Base-by-base conservation (phyloP, 2,888 invertebrate species). In the Syritta pipiens region DNA sequence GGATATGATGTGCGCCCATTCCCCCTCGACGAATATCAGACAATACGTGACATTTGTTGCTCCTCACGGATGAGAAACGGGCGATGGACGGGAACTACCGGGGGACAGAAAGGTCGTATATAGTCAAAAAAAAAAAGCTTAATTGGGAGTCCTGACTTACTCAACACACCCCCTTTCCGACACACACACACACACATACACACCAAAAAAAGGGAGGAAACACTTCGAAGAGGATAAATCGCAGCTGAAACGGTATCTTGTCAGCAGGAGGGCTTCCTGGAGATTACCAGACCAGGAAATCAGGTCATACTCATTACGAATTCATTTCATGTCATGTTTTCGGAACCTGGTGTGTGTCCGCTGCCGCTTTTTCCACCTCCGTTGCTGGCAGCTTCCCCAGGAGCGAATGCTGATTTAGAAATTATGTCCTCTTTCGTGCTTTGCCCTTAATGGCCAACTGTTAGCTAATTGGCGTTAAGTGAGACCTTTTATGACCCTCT, bases 401-500 rank as follows among this genome's bases (percentile, higher is more conserved):
- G 30, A 30, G 35, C 40, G 53, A 77, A 77, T 77, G 53, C 72
- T 67, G 77, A 65, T 72, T 71, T 67, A 32, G 60, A 55, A 77
- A 67, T 65, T 53, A 67, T 77, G 59, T 51, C 44, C 57, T 59
- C 46, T 46, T 51, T 59, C 59, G 55, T 77, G 72, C 51, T 26
- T 49, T 57, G 28, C 32, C 63, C 65, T 65, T 77, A 77, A 72
- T 77, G 72, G 72, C 55, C 77, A 77, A 77, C 72, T 77, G 77
- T 77, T 77, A 65, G 71, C 72, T 77, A 77, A 77, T 77, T 77
- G 77, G 77, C 72, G 77, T 77, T 77, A 77, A 77, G 77, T 77
- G 77, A 60, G 63, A 63, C 63, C 71, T 65, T 77, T 77, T 77
- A 77, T 59, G 63, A 69, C 35, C 37, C 22, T 26, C 71, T 65